Conservation (phyloP, 2,113 vertebrate species). For the Tychaedon coryphoeus region DNA sequence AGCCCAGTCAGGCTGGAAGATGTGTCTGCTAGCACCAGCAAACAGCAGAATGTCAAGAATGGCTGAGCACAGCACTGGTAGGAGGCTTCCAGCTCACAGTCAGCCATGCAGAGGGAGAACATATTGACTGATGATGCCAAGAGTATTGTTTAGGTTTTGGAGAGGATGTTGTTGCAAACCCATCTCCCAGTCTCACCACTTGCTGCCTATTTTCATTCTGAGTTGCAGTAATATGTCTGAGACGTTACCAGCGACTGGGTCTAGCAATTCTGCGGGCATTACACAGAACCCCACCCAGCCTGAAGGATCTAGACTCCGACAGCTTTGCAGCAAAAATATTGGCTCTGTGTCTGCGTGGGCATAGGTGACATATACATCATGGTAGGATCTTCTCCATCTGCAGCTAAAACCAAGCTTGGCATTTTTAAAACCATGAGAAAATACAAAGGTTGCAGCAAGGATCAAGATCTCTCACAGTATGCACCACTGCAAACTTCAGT, state of each 20-base stretch:
- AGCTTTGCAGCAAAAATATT: not conserved
- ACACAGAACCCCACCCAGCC: not conserved
- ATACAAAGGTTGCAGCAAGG: not conserved
- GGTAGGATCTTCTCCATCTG: not conserved
- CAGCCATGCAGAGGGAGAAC: not conserved
- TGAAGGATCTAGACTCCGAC: not conserved
- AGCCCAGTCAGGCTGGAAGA: not conserved
- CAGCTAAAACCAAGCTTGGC: not conserved
- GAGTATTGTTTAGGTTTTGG: conserved; percentile 39
- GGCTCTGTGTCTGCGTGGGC: not conserved
- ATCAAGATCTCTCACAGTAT: not conserved
- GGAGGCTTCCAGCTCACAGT: not conserved
- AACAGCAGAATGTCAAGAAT: not conserved
- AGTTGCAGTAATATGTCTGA: not conserved
- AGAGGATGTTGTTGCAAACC: conserved; percentile 45
- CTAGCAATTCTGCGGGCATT: conserved; percentile 4
- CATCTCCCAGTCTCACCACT: not conserved
- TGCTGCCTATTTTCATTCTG: conserved; percentile 39
- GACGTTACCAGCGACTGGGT: not conserved
- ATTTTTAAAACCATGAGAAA: not conserved
- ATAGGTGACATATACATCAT: not conserved
- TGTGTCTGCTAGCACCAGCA: not conserved
- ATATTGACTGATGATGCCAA: not conserved
- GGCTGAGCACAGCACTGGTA: fast-evolving
- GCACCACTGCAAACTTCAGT: not conserved